These are phyloP conservation scores for Spisula subtruncata DNA, from an alignment of 2,888 invertebrate genomes.

Conservation along the genomic window DNA sequence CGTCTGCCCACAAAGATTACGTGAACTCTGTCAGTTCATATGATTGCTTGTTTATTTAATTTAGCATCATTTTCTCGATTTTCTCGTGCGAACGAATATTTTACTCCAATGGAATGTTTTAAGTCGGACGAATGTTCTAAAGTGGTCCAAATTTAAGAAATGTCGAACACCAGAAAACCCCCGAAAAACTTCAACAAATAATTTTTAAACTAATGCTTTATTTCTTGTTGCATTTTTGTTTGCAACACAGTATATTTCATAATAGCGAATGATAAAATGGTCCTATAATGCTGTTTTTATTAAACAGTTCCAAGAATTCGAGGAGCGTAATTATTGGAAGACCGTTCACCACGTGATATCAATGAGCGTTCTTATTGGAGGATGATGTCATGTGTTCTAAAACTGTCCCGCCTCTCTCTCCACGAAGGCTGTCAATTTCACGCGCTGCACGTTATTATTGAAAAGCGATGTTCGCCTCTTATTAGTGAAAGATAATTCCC, in stretches of 20 bases:
- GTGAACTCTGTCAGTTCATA: background rate
- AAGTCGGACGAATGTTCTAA: background rate
- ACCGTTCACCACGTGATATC: background rate
- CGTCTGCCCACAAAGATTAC: background rate
- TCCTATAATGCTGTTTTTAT: background rate
- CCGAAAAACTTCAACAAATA: too few species aligned
- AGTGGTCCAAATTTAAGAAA: background rate
- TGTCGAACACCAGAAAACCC: too few species aligned
- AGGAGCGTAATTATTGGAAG: background rate
- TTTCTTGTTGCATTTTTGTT: too few species aligned
- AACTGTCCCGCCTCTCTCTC: background rate
- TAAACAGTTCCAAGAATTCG: background rate
- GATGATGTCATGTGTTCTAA: background rate
- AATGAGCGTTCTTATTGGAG: background rate
- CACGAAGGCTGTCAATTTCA: background rate
- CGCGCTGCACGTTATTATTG: background rate
- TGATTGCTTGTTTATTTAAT: background rate
- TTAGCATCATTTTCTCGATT: background rate
- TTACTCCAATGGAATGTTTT: background rate
- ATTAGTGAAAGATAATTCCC: too few species aligned
- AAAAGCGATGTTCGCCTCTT: background rate
- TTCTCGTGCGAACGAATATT: background rate
- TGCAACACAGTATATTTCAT: too few species aligned
- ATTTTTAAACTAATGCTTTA: too few species aligned
- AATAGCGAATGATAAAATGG: background rate